Percentiles rank a stretch among this genome's conserved stretches.
Evolutionary conservation across 2,113 vertebrate genomes (phyloP).

Genomic region (Leiothrix lutea): DNA sequence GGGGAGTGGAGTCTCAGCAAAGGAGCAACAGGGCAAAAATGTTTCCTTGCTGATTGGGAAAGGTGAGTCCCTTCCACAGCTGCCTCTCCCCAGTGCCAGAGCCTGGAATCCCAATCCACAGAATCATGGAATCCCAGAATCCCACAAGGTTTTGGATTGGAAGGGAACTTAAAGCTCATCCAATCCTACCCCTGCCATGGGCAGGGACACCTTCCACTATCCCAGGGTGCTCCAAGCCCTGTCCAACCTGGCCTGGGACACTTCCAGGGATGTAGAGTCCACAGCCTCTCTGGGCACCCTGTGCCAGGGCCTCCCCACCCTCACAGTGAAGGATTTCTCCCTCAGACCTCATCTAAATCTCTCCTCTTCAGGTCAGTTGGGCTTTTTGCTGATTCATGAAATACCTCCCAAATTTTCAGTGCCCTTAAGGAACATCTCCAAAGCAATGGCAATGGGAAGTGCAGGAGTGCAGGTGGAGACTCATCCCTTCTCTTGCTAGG

Average conservation of each 20-base stretch:
- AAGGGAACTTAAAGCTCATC: not conserved
- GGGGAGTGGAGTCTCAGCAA: not conserved
- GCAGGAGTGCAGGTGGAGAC: not conserved
- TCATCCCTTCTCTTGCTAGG: not conserved
- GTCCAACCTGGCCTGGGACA: fast-evolving
- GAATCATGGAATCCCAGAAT: not conserved
- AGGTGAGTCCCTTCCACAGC: not conserved
- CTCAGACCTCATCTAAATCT: not conserved
- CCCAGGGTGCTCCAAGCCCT: not conserved
- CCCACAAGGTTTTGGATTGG: not conserved
- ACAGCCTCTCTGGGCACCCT: not conserved
- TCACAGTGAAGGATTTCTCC: not conserved
- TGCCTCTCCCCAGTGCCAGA: not conserved
- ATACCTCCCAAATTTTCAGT: not conserved
- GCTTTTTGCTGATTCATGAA: not conserved
- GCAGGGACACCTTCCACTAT: not conserved
- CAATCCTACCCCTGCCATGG: not conserved
- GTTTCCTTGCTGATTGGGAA: not conserved
- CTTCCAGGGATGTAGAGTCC: not conserved
- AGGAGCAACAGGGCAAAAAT: not conserved
- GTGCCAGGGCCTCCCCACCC: not conserved
- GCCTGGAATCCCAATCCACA: not conserved
- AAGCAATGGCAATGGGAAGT: not conserved
- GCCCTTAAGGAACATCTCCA: not conserved
- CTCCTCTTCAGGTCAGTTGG: not conserved